Evolutionary conservation across 1,140 invertebrate species (phyloP).

Genomic region (Doryteuthis pealeii): DNA sequence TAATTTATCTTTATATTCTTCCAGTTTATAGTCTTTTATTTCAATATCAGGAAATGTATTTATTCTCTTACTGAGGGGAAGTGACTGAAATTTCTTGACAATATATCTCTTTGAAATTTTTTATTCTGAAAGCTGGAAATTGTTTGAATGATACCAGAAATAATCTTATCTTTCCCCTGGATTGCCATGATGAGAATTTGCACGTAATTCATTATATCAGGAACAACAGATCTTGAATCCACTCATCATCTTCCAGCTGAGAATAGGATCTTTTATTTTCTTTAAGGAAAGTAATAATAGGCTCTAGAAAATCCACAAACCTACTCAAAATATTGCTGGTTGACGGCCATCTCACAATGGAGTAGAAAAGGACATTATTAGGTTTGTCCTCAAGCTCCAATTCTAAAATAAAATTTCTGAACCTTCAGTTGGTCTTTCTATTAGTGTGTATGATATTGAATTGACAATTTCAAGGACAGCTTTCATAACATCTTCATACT

Average conservation of each 20-base stretch:
- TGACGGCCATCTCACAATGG: no score
- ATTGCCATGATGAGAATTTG: constrained; percentile 3
- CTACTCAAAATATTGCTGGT: background rate
- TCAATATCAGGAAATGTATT: background rate
- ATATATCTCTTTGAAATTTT: background rate
- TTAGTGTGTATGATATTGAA: background rate
- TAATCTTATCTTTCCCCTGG: constrained; percentile 8
- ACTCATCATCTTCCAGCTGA: background rate
- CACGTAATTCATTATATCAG: background rate
- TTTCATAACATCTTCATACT: no score
- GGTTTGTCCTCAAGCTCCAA: no score
- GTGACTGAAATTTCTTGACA: constrained; percentile 11
- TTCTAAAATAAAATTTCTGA: constrained; percentile 1
- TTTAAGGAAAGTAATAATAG: constrained; percentile 1
- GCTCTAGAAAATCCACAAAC: background rate
- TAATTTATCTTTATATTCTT: constrained; percentile 1
- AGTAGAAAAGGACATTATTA: background rate
- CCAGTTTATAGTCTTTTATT: background rate
- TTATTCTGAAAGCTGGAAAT: background rate
- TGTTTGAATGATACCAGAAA: background rate
- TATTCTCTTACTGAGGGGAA: background rate
- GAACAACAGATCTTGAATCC: background rate
- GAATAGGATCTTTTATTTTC: background rate
- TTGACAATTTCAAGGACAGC: no score
- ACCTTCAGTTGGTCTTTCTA: background rate